A percentile compares a stretch with the other conserved stretches of the same genome.
phyloP scores from a whole-genome alignment of 2,797 vertebrate genomes.

The Gymnocypris eckloni region DNA sequence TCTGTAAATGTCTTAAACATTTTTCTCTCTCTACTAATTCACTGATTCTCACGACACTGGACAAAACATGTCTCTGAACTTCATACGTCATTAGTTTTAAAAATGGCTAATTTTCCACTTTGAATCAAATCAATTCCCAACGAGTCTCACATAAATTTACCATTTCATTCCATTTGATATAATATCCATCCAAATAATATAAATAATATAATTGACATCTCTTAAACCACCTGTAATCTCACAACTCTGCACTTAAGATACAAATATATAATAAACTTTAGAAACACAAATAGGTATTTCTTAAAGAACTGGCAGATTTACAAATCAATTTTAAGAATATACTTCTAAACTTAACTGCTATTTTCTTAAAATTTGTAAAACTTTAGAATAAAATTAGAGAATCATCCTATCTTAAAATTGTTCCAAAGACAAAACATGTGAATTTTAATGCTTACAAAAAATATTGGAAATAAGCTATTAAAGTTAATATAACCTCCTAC shows the following conservation, averaged over 20 bases:
- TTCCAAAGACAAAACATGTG: background rate
- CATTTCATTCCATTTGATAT: background rate
- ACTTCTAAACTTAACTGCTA: background rate
- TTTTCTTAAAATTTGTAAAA: background rate
- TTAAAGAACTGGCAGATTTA: background rate
- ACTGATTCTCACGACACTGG: background rate
- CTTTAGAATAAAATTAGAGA: background rate
- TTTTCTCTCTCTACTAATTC: background rate
- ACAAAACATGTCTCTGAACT: background rate
- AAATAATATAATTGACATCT: background rate
- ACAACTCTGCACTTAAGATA: background rate
- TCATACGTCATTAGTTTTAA: background rate
- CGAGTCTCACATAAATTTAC: no score
- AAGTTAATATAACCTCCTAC: background rate
- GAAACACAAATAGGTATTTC: no score
- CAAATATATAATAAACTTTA: no score
- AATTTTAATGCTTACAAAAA: no score
- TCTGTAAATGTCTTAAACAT: background rate
- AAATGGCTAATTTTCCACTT: background rate
- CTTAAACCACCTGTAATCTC: background rate
- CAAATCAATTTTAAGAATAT: background rate
- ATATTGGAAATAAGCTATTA: background rate
- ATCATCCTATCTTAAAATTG: background rate
- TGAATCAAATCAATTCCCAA: background rate
- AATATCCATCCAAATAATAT: background rate